These are phyloP conservation scores for Bradypodion ventrale DNA, from an alignment of 2,797 vertebrate species.

Conservation along the genomic window DNA sequence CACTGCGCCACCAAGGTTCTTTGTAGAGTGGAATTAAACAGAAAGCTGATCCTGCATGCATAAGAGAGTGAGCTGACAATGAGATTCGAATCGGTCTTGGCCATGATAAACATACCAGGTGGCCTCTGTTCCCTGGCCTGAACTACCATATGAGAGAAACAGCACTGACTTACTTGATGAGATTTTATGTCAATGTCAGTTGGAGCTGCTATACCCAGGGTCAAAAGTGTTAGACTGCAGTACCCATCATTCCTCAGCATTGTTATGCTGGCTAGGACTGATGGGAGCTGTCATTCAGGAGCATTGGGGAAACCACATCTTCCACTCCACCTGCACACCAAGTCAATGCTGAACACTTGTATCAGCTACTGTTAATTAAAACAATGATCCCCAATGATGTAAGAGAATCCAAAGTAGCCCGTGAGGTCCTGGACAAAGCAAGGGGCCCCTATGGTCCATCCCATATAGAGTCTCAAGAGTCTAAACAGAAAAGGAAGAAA, in stretches of 20 bases:
- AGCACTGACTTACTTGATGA: neutral
- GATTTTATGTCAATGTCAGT: neutral
- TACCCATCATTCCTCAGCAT: neutral
- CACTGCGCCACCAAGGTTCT: too few species aligned
- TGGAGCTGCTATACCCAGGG: neutral
- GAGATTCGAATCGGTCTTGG: too few species aligned
- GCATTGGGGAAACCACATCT: neutral
- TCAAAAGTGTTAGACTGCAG: neutral
- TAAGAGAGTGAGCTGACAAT: too few species aligned
- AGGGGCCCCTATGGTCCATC: neutral
- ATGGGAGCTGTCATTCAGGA: too few species aligned
- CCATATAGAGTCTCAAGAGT: neutral
- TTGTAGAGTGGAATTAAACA: too few species aligned
- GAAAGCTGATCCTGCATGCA: too few species aligned
- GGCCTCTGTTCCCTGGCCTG: too few species aligned
- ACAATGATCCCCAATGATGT: neutral
- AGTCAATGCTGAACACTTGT: neutral
- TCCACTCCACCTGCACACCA: too few species aligned
- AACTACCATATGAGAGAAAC: too few species aligned
- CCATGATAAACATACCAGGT: too few species aligned
- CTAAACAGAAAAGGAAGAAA: conserved; percentile 20
- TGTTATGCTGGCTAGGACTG: neutral
- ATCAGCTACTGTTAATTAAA: neutral
- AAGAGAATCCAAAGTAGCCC: neutral
- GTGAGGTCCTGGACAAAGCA: neutral